These are phyloP conservation scores for Chloromyia formosa DNA, from an alignment of 2,888 invertebrate species.

Conservation along the genomic window DNA sequence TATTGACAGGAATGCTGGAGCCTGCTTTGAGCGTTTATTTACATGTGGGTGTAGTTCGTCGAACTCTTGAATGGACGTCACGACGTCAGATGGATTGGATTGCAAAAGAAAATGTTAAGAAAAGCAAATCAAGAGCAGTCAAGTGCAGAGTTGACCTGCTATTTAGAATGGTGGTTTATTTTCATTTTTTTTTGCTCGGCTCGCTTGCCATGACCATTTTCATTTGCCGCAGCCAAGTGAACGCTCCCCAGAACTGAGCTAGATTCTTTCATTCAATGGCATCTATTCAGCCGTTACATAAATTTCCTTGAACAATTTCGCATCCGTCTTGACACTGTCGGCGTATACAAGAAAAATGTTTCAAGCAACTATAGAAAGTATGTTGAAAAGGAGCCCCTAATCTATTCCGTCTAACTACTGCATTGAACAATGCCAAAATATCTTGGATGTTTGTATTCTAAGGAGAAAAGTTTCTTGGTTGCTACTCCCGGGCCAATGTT, in stretches of 20 bases:
- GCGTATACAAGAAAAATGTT: constrained; percentile 19
- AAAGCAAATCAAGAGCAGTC: too few relatives aligned
- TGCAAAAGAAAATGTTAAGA: background rate
- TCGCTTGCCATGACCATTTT: too few relatives aligned
- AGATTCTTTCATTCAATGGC: constrained; percentile 6
- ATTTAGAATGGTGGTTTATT: too few relatives aligned
- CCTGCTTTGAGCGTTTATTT: background rate
- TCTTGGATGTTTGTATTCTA: too few relatives aligned
- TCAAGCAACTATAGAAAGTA: background rate
- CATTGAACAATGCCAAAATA: too few relatives aligned
- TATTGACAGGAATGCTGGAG: background rate
- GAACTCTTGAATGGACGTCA: background rate
- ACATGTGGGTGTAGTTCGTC: too few relatives aligned
- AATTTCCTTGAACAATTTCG: constrained; percentile 7
- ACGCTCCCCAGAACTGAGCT: background rate
- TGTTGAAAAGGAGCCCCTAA: background rate
- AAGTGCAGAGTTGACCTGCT: background rate
- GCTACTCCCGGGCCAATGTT: too few relatives aligned
- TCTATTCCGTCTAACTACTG: too few relatives aligned
- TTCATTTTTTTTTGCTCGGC: too few relatives aligned
- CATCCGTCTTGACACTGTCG: constrained; percentile 23
- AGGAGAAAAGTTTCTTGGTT: too few relatives aligned
- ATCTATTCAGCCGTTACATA: background rate
- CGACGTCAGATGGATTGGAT: background rate
- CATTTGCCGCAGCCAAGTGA: background rate